Conservation (phyloP, 2,888 invertebrate species). For the Adelphocoris suturalis region DNA sequence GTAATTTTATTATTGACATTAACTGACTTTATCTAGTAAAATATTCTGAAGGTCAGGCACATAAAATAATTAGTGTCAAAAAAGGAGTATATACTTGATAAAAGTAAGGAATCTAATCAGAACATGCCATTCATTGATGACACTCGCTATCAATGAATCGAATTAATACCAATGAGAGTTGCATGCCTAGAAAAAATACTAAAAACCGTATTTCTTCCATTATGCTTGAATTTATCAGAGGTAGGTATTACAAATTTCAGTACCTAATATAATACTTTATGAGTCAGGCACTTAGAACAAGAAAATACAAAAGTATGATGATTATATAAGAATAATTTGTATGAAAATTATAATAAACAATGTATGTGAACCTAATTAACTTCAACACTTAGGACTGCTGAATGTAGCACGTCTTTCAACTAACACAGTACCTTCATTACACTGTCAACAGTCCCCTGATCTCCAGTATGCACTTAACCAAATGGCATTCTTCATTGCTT, state of each 20-base stretch:
- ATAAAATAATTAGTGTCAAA: too few relatives aligned
- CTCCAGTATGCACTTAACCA: too few relatives aligned
- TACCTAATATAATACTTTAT: background rate
- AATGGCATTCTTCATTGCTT: too few relatives aligned
- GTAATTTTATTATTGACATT: too few relatives aligned
- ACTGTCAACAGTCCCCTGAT: too few relatives aligned
- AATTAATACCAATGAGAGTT: background rate
- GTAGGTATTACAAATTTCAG: background rate
- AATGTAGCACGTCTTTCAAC: background rate
- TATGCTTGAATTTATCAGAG: background rate
- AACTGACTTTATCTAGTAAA: too few relatives aligned
- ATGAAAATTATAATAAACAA: too few relatives aligned
- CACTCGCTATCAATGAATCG: background rate
- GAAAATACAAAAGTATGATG: background rate
- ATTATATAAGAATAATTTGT: background rate
- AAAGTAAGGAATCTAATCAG: background rate
- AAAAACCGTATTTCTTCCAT: background rate
- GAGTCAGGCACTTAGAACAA: constrained; percentile 3
- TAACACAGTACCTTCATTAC: background rate
- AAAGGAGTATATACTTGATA: background rate
- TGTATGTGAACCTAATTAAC: too few relatives aligned
- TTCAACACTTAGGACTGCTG: too few relatives aligned
- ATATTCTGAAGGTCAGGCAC: too few relatives aligned
- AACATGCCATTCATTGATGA: background rate
- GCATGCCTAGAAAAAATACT: background rate